Conservation (phyloP, 1,140 invertebrate genomes). For the Nautilus pompilius region DNA sequence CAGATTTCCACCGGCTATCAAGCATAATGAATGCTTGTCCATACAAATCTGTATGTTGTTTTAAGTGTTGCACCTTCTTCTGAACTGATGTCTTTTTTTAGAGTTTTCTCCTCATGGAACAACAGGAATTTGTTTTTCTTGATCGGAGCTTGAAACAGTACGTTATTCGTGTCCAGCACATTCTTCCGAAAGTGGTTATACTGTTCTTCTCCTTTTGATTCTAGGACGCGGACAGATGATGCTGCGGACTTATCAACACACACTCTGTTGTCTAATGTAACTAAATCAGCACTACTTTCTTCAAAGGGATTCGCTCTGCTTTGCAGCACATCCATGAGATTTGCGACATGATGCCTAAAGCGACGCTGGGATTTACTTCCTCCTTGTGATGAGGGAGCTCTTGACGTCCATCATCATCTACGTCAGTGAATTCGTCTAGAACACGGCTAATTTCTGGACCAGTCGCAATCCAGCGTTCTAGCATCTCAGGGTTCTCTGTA, state of each 20-base stretch:
- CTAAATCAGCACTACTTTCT: background rate
- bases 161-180: background rate
- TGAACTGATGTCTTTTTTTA: background rate
- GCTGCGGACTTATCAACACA: background rate
- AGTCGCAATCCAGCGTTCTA: background rate
- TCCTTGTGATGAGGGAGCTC: conserved; percentile 1
- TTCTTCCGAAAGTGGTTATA: background rate
- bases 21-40: too few relatives aligned
- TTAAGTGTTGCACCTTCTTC: too few relatives aligned
- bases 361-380: background rate
- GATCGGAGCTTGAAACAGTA: too few relatives aligned
- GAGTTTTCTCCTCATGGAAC: background rate
- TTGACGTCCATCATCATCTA: background rate
- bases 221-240: background rate
- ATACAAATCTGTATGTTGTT: too few relatives aligned
- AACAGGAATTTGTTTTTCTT: background rate
- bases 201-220: background rate
- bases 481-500: background rate
- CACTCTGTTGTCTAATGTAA: background rate
- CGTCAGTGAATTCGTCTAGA: background rate
- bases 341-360: too few relatives aligned
- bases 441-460: background rate
- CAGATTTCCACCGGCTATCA: too few relatives aligned
- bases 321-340: background rate
- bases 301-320: conserved; percentile 1